Percentiles rank a stretch among this genome's conserved stretches.
phyloP scores from a whole-genome alignment of 2,888 invertebrate genomes.

The Litoditis marina region DNA sequence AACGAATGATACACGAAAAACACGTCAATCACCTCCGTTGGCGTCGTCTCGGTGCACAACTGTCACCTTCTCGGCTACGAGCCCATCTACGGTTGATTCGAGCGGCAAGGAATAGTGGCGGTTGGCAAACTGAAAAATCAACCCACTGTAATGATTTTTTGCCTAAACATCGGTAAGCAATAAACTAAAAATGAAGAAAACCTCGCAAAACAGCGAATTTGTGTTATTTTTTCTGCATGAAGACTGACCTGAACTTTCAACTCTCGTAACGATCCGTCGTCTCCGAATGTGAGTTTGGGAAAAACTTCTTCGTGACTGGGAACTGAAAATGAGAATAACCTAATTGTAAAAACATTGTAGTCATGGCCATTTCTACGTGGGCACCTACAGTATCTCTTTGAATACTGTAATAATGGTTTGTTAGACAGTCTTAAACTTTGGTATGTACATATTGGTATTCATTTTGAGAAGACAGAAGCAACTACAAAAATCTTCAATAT shows the following conservation, averaged over 20 bases:
- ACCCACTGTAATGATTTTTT: too few species aligned
- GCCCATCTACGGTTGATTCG: constrained; percentile 40
- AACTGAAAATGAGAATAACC: constrained; percentile 39
- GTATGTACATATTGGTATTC: too few species aligned
- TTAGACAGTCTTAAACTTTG: too few species aligned
- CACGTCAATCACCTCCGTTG: constrained; percentile 35
- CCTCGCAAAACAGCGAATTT: too few species aligned
- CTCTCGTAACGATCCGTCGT: constrained; percentile 26
- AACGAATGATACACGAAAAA: not conserved
- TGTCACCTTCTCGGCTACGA: constrained; percentile 42
- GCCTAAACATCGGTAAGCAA: too few species aligned
- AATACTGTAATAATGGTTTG: too few species aligned
- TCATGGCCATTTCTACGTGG: too few species aligned
- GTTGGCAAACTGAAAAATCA: constrained; percentile 8
- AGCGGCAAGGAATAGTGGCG: constrained; percentile 8
- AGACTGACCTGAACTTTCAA: constrained; percentile 27
- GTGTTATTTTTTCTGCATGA: not conserved
- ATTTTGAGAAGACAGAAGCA: too few species aligned
- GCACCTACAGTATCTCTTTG: too few species aligned
- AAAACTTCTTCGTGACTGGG: constrained; percentile 41
- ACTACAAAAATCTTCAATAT: too few species aligned
- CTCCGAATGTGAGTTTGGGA: constrained; percentile 26
- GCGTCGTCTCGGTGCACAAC: constrained; percentile 41
- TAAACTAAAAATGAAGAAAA: too few species aligned
- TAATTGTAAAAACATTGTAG: too few species aligned